Evolutionary conservation across 2,113 vertebrate species (phyloP).

Genomic region (Coracopsis vasa): DNA sequence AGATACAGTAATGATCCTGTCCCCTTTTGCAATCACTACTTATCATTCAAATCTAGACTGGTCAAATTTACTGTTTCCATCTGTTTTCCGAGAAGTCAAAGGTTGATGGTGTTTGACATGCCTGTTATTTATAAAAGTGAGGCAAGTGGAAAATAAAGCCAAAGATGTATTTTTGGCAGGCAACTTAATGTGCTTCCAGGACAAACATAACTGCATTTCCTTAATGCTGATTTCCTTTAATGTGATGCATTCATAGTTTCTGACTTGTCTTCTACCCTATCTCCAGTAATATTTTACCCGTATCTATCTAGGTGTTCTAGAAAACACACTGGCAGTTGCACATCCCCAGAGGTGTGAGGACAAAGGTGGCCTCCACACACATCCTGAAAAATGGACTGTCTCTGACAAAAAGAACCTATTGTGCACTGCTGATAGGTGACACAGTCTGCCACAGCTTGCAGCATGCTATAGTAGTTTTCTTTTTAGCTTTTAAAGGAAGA

Average conservation of each 20-base stretch:
- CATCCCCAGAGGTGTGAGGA: neutral
- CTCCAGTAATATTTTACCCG: neutral
- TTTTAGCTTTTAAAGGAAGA: neutral
- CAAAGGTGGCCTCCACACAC: neutral
- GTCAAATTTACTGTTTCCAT: neutral
- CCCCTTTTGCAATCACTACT: neutral
- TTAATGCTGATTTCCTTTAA: neutral
- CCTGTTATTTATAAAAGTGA: neutral
- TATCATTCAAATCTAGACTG: neutral
- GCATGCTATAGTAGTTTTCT: neutral
- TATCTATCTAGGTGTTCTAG: neutral
- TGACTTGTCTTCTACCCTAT: neutral
- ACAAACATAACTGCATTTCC: neutral
- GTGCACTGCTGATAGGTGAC: neutral
- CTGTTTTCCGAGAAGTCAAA: neutral
- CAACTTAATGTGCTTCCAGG: neutral
- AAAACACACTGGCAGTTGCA: neutral
- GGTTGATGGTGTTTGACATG: neutral
- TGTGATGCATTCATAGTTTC: neutral
- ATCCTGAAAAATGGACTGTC: neutral
- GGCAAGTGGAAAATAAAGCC: neutral
- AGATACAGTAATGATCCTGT: neutral
- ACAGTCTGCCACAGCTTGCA: neutral
- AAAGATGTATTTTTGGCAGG: neutral
- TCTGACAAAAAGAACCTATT: neutral